Percentiles rank a stretch among this genome's conserved stretches.
These are phyloP conservation scores for Ianthella basta DNA, from an alignment of 37 sponge, comb jelly and placozoan species.

Conservation along the genomic window DNA sequence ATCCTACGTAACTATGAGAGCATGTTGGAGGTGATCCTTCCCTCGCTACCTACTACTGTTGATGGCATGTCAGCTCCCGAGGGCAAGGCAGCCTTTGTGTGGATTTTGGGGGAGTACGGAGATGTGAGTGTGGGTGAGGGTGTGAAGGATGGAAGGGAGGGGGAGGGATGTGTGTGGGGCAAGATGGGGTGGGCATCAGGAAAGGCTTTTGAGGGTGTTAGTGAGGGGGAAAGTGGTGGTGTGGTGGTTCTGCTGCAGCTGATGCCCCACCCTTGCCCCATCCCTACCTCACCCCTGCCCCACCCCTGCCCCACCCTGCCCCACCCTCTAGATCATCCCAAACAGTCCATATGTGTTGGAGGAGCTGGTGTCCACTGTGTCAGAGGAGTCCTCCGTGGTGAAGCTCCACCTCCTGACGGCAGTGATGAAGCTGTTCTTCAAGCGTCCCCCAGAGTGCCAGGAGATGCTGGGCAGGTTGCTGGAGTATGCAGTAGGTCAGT, in stretches of 20 bases:
- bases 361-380: conserved; percentile 55
- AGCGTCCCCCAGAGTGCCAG: conserved; percentile 96
- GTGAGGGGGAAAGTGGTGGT: too few relatives aligned
- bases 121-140: conserved; percentile 54
- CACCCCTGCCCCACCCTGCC: not conserved
- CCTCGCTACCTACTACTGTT: conserved; percentile 60
- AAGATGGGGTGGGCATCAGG: too few relatives aligned
- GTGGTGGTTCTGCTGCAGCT: too few relatives aligned
- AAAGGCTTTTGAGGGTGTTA: too few relatives aligned
- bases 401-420: conserved; percentile 91
- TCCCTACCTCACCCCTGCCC: conserved; percentile 45
- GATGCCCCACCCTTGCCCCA: not conserved
- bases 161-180: too few relatives aligned
- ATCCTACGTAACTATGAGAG: conserved; percentile 85
- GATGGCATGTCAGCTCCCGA: conserved; percentile 53
- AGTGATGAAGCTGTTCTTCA: conserved; percentile 95
- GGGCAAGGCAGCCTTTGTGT: conserved; percentile 85
- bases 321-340: conserved; percentile 51
- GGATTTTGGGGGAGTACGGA: conserved; percentile 96
- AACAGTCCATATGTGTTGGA: conserved; percentile 91
- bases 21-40: conserved; percentile 78
- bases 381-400: conserved; percentile 70
- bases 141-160: too few relatives aligned
- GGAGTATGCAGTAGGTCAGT: conserved; percentile 81
- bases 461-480: conserved; percentile 85